phyloP scores from a whole-genome alignment of 2,113 vertebrate genomes.

The Pelecanoides urinatrix region DNA sequence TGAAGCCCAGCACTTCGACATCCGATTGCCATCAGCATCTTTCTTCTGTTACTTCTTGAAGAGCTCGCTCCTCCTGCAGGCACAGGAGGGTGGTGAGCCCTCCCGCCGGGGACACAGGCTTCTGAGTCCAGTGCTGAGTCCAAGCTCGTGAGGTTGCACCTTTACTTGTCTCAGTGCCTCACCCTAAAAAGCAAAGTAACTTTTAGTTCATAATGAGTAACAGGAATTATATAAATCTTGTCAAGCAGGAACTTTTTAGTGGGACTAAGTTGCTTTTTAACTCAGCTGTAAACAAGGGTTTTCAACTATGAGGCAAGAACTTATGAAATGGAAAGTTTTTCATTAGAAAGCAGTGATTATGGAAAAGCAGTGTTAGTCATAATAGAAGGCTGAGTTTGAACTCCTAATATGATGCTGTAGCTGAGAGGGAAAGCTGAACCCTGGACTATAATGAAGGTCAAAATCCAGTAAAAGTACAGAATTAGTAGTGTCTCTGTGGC shows the following conservation, averaged over 20 bases:
- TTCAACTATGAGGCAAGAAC: conserved; percentile 10
- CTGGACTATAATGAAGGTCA: background rate
- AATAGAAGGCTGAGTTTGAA: background rate
- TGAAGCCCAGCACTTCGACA: background rate
- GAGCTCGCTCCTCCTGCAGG: background rate
- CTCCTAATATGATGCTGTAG: background rate
- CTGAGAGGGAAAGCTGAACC: background rate
- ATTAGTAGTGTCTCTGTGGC: background rate
- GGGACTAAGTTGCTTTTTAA: background rate
- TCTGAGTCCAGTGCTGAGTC: background rate
- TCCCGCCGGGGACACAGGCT: background rate
- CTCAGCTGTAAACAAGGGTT: conserved; percentile 14
- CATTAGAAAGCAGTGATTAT: background rate
- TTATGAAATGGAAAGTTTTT: conserved; percentile 12
- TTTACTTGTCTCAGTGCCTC: background rate
- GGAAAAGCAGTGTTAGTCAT: background rate
- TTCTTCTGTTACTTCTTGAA: background rate
- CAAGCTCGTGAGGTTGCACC: background rate
- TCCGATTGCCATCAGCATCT: background rate
- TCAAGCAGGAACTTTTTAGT: background rate
- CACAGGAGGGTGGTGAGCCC: background rate
- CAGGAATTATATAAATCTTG: background rate
- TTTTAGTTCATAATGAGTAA: background rate
- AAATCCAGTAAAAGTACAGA: background rate
- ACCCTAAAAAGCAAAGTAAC: background rate